These are phyloP conservation scores for Zaprionus ghesquierei DNA, from an alignment of 1,140 invertebrate species.

Conservation along the genomic window DNA sequence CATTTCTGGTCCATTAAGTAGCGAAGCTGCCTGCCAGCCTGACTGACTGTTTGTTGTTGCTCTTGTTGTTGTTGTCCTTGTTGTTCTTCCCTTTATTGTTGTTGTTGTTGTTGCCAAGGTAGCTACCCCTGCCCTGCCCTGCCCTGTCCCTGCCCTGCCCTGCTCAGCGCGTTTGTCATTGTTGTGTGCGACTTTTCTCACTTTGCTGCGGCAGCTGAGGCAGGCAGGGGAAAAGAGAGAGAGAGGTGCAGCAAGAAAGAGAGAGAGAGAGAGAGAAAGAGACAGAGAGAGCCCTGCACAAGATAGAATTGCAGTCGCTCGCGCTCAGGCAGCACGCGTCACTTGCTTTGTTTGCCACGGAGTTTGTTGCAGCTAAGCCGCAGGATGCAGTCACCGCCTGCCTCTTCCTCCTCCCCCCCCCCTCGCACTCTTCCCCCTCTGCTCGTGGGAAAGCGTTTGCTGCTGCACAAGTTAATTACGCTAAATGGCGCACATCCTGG, in stretches of 20 bases:
- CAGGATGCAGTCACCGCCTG: neutral
- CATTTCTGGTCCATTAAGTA: conserved; percentile 81
- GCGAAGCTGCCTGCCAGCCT: conserved; percentile 11
- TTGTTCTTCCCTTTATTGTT: conserved; percentile 18
- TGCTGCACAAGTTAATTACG: conserved; percentile 58
- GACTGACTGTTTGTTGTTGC: conserved; percentile 11
- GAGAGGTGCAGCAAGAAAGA: neutral
- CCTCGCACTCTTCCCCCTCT: neutral
- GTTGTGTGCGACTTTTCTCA: conserved; percentile 79
- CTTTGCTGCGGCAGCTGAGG: conserved; percentile 31
- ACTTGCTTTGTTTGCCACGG: conserved; percentile 63
- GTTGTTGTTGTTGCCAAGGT: conserved; percentile 45
- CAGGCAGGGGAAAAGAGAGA: neutral
- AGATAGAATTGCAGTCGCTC: conserved; percentile 68
- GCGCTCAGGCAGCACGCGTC: conserved; percentile 54
- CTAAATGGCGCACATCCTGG: conserved; percentile 40
- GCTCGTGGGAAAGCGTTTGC: conserved; percentile 44
- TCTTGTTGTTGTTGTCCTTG: conserved; percentile 7
- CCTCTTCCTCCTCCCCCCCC: neutral
- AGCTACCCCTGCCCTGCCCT: conserved; percentile 18
- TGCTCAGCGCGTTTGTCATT: conserved; percentile 63
- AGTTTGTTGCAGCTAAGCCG: conserved; percentile 54
- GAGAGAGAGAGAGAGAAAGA: too few relatives aligned
- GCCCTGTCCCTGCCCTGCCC: conserved; percentile 11
- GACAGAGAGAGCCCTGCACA: conserved; percentile 31